phyloP scores from a whole-genome alignment of 2,888 invertebrate genomes.

The Protodeltote pygarga region DNA sequence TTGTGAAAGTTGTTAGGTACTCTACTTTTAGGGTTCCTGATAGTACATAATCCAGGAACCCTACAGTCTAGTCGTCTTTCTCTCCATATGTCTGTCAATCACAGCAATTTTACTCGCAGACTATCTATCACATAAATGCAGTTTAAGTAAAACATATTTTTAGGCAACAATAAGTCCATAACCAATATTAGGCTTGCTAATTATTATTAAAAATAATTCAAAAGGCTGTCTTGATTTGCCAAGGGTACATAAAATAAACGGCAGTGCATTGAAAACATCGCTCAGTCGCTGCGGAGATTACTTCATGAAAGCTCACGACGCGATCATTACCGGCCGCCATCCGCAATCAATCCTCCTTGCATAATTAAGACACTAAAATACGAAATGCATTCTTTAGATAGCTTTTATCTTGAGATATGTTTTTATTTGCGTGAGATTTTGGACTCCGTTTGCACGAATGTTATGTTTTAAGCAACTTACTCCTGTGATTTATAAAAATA shows the following conservation, averaged over 20 bases:
- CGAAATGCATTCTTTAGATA: slow-evolving; percentile 56
- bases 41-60: too few relatives aligned
- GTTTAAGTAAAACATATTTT: too few relatives aligned
- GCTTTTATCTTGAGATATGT: slow-evolving; percentile 54
- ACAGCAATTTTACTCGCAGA: too few relatives aligned
- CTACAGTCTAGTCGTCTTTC: too few relatives aligned
- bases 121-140: too few relatives aligned
- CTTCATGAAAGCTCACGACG: slow-evolving; percentile 71
- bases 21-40: too few relatives aligned
- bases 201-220: slow-evolving; percentile 9
- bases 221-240: slow-evolving; percentile 16
- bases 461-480: too few relatives aligned
- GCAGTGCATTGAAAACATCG: slow-evolving; percentile 49
- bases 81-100: too few relatives aligned
- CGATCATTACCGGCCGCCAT: slow-evolving; percentile 69
- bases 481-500: too few relatives aligned
- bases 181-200: neutral
- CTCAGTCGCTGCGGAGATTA: slow-evolving; percentile 62
- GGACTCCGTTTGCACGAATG: too few relatives aligned
- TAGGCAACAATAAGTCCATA: too few relatives aligned
- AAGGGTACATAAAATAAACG: slow-evolving; percentile 49
- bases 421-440: slow-evolving; percentile 43
- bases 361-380: slow-evolving; percentile 75
- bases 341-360: slow-evolving; percentile 70
- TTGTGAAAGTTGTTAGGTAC: too few relatives aligned